Conservation (phyloP, 2,113 vertebrate species). For the Podiceps cristatus region DNA sequence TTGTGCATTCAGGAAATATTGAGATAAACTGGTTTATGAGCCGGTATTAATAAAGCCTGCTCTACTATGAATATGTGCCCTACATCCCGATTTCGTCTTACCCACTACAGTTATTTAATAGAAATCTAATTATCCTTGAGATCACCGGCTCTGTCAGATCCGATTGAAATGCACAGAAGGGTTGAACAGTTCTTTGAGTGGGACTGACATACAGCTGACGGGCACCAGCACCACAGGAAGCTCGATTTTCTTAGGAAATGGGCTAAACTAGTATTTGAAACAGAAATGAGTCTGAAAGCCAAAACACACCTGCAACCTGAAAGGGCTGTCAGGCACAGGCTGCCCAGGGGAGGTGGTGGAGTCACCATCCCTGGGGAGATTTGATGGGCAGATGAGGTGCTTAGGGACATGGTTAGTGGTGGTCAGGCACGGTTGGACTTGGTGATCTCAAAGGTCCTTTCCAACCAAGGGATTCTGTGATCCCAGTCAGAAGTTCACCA, state of each 20-base stretch:
- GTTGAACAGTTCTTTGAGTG: neutral
- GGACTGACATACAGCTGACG: neutral
- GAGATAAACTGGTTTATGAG: neutral
- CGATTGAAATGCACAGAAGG: neutral
- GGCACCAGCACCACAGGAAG: neutral
- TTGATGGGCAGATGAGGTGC: too few species aligned
- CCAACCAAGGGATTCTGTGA: neutral
- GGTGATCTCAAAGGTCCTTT: too few species aligned
- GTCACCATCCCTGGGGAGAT: too few species aligned
- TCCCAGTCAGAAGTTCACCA: neutral
- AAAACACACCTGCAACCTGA: neutral
- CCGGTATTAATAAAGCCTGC: neutral
- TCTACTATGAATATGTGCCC: neutral
- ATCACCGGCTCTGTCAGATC: neutral
- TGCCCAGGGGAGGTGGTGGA: too few species aligned
- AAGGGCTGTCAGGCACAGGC: too few species aligned
- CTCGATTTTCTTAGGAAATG: neutral
- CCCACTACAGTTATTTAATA: neutral
- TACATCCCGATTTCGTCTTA: neutral
- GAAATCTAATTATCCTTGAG: neutral
- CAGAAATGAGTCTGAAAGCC: neutral
- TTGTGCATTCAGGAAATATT: neutral
- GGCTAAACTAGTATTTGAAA: neutral
- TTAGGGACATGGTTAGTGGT: too few species aligned
- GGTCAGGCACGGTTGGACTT: too few species aligned